These are phyloP conservation scores for Drosophila sp. DNA, from an alignment of 1,140 invertebrate species.

Conservation along the genomic window DNA sequence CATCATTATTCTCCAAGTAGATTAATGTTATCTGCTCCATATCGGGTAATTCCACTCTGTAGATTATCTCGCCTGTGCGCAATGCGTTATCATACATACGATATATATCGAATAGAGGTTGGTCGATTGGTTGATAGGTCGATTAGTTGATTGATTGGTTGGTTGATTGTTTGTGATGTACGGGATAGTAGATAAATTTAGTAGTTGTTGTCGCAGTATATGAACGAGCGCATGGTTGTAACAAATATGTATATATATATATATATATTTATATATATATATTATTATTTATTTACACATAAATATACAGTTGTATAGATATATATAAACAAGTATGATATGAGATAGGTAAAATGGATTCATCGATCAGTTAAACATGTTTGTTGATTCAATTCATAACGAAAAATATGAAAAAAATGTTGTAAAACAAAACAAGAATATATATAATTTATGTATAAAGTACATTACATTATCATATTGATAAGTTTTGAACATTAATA, in stretches of 20 bases:
- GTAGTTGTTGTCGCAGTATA: slow-evolving; percentile 69
- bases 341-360: slow-evolving; percentile 28
- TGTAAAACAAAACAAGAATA: slow-evolving; percentile 46
- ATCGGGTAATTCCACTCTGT: slow-evolving; percentile 94
- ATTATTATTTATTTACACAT: slow-evolving; percentile 26
- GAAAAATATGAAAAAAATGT: slow-evolving; percentile 19
- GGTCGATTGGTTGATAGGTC: slow-evolving; percentile 55
- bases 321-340: slow-evolving; percentile 14
- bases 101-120: slow-evolving; percentile 50
- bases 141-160: slow-evolving; percentile 49
- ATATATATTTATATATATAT: slow-evolving; percentile 30
- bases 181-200: slow-evolving; percentile 63
- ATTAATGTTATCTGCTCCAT: slow-evolving; percentile 95
- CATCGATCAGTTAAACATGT: slow-evolving; percentile 27
- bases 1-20: slow-evolving; percentile 92
- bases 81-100: slow-evolving; percentile 41
- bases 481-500: slow-evolving; percentile 39
- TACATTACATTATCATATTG: slow-evolving; percentile 22
- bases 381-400: slow-evolving; percentile 28
- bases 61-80: slow-evolving; percentile 91
- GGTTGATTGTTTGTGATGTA: slow-evolving; percentile 52
- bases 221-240: slow-evolving; percentile 64
- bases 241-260: slow-evolving; percentile 54
- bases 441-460: slow-evolving; percentile 25
- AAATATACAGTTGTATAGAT: slow-evolving; percentile 7